Evolutionary conservation across 2,797 vertebrate genomes (phyloP), one percentile per base, ranked within the genome.

Genomic region (Alosa sapidissima): DNA sequence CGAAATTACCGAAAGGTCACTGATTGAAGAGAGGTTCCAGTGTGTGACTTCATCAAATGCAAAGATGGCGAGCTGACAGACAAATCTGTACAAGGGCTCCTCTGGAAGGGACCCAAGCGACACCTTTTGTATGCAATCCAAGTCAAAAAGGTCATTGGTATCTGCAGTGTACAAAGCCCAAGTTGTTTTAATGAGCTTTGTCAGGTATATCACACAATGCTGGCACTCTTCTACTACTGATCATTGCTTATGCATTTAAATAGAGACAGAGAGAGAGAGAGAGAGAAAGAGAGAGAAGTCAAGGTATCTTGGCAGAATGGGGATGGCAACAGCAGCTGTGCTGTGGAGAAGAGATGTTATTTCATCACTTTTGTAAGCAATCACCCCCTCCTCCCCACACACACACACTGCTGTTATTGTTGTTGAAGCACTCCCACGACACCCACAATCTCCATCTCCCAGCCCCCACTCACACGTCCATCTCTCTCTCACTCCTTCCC

Each of bases 351-450:
- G 95, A 95, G 94, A 95, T 94, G 94, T 95, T 93, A 95, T 96
- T 95, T 96, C 93, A 95, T 95, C 94, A 96, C 94, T 96, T 95
- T 92, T 93, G 92, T 93, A 91, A 95, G 93, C 92, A 92, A 93
- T 93, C 93, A 94, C 92, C 93, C 94, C 88, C 86, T 84, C 81
- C 91, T 92, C 91, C 90, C 91, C 89, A 84, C 86, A 84, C 88
- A 86, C 88, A 88, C 87, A 91, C 83, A 91, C 93, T 93, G 93
- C 93, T 95, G 93, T 95, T 95, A 95, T 95, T 95, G 95, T 95
- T 96, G 94, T 95, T 93, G 93, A 94, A 94, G 91, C 94, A 94
- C 94, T 96, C 94, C 95, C 94, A 94, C 92, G 92, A 95, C 94
- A 95, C 93, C 93, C 94, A 95, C 95, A 95, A 95, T 94, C 93